These are phyloP conservation scores for Phalanger gymnotis DNA, from an alignment of 2,797 vertebrate species.

Conservation along the genomic window DNA sequence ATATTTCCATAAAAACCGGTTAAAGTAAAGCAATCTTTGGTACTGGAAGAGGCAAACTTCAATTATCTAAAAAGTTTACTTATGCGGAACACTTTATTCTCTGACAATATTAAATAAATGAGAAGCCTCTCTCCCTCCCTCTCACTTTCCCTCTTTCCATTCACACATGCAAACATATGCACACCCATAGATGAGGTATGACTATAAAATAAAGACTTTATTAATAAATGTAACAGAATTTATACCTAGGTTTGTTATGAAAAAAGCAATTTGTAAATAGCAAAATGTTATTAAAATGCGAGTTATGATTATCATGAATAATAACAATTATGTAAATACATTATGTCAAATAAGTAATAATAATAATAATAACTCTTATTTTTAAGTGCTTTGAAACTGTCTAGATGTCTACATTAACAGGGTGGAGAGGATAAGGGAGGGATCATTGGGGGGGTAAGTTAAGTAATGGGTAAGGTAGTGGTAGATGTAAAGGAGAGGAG, in stretches of 20 bases:
- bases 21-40: background rate
- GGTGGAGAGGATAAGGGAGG: no score
- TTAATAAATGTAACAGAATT: background rate
- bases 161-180: background rate
- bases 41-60: background rate
- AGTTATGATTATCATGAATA: background rate
- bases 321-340: background rate
- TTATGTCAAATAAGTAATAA: background rate
- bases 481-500: no score
- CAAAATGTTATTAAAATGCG: background rate
- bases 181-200: background rate
- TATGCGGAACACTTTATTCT: background rate
- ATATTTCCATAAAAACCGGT: background rate
- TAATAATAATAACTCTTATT: background rate
- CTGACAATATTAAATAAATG: background rate
- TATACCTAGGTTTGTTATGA: background rate
- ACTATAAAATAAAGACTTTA: background rate
- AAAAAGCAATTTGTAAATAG: background rate
- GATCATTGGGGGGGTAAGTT: no score
- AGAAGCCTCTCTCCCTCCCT: background rate
- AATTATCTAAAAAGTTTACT: background rate
- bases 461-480: no score
- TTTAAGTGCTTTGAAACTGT: background rate
- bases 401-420: no score
- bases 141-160: background rate